A percentile compares a stretch with the other conserved stretches of the same genome.
Evolutionary conservation across 1,140 invertebrate species (phyloP).

Genomic region (Sesamia nonagrioides): DNA sequence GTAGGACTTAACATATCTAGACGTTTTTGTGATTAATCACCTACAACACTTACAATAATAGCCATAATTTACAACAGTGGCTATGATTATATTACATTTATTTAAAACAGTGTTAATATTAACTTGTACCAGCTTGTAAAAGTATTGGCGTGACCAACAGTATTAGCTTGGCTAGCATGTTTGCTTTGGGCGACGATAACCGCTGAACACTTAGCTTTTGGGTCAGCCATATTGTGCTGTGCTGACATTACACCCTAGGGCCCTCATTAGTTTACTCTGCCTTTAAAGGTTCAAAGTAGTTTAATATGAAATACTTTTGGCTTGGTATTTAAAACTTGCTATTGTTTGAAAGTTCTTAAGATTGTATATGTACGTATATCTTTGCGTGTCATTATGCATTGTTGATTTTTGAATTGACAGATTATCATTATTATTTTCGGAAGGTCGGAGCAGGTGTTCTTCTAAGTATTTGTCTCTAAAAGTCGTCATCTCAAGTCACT

Average conservation of each 20-base stretch:
- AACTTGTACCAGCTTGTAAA: neutral
- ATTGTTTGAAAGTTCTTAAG: neutral
- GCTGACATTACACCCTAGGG: conserved; percentile 14
- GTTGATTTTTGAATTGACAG: too few relatives aligned
- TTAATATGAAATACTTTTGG: neutral
- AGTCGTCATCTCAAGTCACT: too few relatives aligned
- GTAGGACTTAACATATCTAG: too few relatives aligned
- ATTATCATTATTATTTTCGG: too few relatives aligned
- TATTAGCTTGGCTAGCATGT: conserved; percentile 14
- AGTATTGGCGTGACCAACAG: conserved; percentile 21
- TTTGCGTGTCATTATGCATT: neutral
- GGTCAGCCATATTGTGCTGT: conserved; percentile 3
- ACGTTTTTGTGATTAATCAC: too few relatives aligned
- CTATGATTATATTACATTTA: neutral
- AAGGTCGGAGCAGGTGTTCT: too few relatives aligned
- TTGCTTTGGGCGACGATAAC: conserved; percentile 8
- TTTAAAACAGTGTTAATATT: neutral
- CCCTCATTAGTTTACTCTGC: conserved; percentile 1
- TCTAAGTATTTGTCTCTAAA: too few relatives aligned
- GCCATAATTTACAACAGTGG: too few relatives aligned
- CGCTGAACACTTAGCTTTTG: neutral
- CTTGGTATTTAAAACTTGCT: neutral
- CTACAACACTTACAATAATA: too few relatives aligned
- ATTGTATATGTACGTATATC: too few relatives aligned
- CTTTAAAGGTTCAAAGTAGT: neutral